phyloP scores from a whole-genome alignment of 1,140 invertebrate species.

The Pentalonia nigronervosa region DNA sequence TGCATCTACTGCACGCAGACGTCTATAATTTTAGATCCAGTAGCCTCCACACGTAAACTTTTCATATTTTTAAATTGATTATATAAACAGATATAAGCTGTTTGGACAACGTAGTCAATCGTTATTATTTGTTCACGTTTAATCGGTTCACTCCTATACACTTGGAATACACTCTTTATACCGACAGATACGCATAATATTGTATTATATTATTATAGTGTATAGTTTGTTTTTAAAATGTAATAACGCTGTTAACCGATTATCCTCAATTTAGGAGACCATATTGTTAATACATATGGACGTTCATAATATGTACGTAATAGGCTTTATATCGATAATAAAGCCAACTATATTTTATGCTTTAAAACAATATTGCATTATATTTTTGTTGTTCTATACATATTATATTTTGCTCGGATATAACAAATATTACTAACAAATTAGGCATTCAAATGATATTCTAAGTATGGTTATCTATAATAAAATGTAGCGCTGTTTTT shows the following conservation, averaged over 20 bases:
- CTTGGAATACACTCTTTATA: no score
- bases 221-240: neutral
- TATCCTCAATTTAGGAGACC: neutral
- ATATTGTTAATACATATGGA: neutral
- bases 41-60: neutral
- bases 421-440: no score
- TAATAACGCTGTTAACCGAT: neutral
- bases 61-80: neutral
- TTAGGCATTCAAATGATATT: no score
- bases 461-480: no score
- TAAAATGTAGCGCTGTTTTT: no score
- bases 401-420: no score
- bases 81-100: neutral
- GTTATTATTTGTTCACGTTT: neutral
- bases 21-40: neutral
- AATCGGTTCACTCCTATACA: neutral
- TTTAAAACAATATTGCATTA: neutral
- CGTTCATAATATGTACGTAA: no score
- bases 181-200: neutral
- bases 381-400: no score
- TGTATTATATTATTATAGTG: neutral
- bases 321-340: neutral
- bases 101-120: neutral
- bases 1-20: neutral
- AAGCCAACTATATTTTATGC: neutral